Evolutionary conservation across 1,140 invertebrate species (phyloP), one percentile per base, ranked within the genome.

Genomic region (Dinothrombium tinctorium): DNA sequence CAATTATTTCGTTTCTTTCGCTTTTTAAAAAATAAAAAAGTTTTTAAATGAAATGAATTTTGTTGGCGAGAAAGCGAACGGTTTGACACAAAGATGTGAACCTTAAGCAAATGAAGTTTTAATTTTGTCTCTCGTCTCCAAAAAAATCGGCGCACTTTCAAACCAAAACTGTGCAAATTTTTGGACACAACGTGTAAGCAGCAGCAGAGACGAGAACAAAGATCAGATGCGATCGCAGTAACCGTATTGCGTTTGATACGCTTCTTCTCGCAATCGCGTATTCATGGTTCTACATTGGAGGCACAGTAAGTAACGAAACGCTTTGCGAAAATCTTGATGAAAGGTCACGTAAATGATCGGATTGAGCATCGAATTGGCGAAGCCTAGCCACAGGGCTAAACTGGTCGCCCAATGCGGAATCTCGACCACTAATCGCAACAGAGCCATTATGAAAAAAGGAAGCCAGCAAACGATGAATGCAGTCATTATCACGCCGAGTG

Each of bases 321-420:
- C 83, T 51, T 74, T 76, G 46, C 81, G 69, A 56, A 89, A 92
- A 57, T 86, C 81, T 56, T 81, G 79, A 51, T 80, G 84, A 59
- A 89, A 87, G 33, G 84, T 67, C 6, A 82, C 82, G 55, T 89
- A 90, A 46, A 84, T 81, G 50, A 78, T 70, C 0, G 87, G 87
- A 57, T 92, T 94, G 45, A 90, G 74, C 35, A 84, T 83, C 9
- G 80, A 87, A 59, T 95, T 95, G 55, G 82, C 82, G 57, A 94
- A 96, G 1, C 89, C 89, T 21, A 95, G 67, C 89, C 87, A 95
- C 15, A 83, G 65, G 52, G 84, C 73, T 21, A 71, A 54, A 12
- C 61, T 48, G 12, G 32, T 41, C 1, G 51, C 40, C 21, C 19
- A 36, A 9, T 42, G 41, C 0, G 50, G 48, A 3, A 53, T 46